phyloP scores from a whole-genome alignment of 2,113 vertebrate species.

The Canis aureus region DNA sequence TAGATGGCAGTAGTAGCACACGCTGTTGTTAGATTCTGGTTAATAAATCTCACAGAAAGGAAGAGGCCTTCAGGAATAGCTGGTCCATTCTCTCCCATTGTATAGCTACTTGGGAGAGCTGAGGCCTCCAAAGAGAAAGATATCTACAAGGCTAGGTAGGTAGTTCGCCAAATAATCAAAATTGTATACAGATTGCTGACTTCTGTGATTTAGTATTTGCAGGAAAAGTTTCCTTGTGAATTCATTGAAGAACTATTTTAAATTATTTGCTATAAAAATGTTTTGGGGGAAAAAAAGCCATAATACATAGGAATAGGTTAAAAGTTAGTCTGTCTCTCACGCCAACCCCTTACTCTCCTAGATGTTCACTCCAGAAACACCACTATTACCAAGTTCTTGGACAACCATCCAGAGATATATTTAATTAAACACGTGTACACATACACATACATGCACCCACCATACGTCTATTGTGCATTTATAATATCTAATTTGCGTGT shows the following conservation, averaged over 20 bases:
- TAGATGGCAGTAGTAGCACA: slow-evolving; percentile 73
- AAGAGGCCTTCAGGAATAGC: not conserved
- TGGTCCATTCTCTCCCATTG: not conserved
- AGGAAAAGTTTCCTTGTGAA: not conserved
- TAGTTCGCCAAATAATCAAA: not conserved
- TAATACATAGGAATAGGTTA: not conserved
- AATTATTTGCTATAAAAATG: slow-evolving; percentile 29
- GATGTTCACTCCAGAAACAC: not conserved
- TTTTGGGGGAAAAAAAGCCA: not conserved
- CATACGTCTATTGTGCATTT: not conserved
- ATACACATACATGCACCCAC: not conserved
- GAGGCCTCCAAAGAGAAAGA: not conserved
- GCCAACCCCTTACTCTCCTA: not conserved
- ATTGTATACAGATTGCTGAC: not conserved
- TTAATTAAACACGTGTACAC: not conserved
- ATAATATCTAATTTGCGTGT: not conserved
- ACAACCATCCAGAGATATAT: not conserved
- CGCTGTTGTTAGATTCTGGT: not conserved
- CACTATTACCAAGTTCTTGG: not conserved
- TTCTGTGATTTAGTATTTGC: slow-evolving; percentile 18
- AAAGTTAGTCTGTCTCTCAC: not conserved
- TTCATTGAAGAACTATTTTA: not conserved
- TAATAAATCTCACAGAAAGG: not conserved
- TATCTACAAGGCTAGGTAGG: not conserved
- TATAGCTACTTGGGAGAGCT: not conserved